Percentiles rank a stretch among this genome's conserved stretches.
Conservation (phyloP, 2,113 vertebrate genomes). For the Tyto alba region DNA sequence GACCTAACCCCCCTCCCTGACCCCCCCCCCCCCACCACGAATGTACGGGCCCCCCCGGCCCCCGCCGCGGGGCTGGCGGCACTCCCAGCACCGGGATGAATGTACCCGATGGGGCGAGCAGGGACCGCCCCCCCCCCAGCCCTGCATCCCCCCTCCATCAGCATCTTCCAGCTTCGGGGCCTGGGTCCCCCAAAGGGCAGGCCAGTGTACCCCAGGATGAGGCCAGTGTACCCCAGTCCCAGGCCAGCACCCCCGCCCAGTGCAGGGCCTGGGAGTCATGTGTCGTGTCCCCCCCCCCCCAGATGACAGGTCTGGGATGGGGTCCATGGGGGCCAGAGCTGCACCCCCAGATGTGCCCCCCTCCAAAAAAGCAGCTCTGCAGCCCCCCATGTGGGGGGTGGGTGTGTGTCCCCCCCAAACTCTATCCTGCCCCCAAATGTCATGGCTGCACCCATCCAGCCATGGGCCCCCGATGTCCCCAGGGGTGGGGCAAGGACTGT, state of each 20-base stretch:
- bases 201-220: neutral
- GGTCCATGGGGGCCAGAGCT: neutral
- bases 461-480: neutral
- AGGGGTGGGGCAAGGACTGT: neutral
- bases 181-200: neutral
- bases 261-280: neutral
- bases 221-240: neutral
- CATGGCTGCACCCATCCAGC: neutral
- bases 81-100: neutral
- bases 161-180: neutral
- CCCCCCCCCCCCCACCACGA: neutral
- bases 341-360: neutral
- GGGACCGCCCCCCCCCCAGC: neutral
- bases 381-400: neutral
- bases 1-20: neutral
- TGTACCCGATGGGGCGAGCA: neutral
- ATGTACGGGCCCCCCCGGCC: neutral
- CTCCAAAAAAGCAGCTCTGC: neutral
- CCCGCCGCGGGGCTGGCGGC: neutral
- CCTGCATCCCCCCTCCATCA: neutral
- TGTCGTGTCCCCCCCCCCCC: fast-evolving
- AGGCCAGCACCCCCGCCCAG: neutral
- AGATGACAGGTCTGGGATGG: neutral
- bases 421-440: fast-evolving
- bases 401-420: neutral